phyloP scores from a whole-genome alignment of 2,113 vertebrate species.

The Astur gentilis region DNA sequence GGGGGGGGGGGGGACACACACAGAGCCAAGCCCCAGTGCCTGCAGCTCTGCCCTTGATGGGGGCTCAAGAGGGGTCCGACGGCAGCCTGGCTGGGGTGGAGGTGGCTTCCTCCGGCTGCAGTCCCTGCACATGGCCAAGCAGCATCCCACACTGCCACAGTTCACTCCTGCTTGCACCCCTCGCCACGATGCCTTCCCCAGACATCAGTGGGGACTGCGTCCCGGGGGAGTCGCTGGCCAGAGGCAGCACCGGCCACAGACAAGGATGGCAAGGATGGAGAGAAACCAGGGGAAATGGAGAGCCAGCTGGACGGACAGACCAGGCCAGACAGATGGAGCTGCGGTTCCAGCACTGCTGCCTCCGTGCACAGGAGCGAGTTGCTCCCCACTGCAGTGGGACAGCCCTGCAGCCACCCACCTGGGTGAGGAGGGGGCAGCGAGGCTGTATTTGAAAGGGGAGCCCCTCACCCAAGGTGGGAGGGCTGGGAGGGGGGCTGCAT shows the following conservation, averaged over 20 bases:
- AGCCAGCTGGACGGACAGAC: background rate
- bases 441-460: background rate
- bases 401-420: background rate
- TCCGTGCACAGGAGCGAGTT: rapidly evolving
- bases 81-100: background rate
- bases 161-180: background rate
- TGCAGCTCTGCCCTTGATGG: rapidly evolving
- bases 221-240: too few relatives aligned
- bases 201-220: rapidly evolving
- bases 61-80: rapidly evolving
- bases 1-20: too few relatives aligned
- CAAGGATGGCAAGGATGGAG: rapidly evolving
- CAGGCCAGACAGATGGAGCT: rapidly evolving
- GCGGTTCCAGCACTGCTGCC: background rate
- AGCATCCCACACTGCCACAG: rapidly evolving
- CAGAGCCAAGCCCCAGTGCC: background rate
- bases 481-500: background rate
- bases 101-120: background rate
- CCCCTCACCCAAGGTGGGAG: rapidly evolving
- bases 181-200: rapidly evolving
- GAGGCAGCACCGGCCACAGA: rapidly evolving
- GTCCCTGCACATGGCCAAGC: rapidly evolving
- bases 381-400: background rate
- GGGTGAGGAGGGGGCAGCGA: background rate
- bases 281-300: rapidly evolving